Conservation (phyloP, 2,113 vertebrate species). For the Paraplagusia blochii region DNA sequence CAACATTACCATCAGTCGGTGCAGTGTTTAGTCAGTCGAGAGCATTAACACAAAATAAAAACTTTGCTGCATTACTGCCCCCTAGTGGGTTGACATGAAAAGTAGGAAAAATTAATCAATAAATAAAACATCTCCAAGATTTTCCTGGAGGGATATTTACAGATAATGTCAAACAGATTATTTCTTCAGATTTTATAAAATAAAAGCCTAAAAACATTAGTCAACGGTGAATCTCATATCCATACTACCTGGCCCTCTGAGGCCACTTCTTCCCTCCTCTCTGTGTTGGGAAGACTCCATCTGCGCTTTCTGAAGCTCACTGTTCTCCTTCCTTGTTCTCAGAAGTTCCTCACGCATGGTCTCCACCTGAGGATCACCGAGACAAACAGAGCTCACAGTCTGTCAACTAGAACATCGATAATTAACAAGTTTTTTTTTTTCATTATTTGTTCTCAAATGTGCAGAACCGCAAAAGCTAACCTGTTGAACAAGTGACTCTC, state of each 20-base stretch:
- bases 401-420: background rate
- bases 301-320: constrained; percentile 73
- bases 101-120: too few species aligned
- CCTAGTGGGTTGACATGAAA: too few species aligned
- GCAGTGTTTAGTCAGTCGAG: too few species aligned
- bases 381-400: constrained; percentile 14
- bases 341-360: constrained; percentile 81
- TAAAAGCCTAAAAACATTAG: too few species aligned
- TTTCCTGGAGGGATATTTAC: too few species aligned
- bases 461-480: constrained; percentile 64
- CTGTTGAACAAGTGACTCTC: constrained; percentile 84
- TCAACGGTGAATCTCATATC: background rate
- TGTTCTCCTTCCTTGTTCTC: constrained; percentile 78
- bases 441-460: constrained; percentile 17
- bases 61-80: too few species aligned
- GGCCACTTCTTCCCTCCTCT: constrained; percentile 68
- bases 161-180: too few species aligned
- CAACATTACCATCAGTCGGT: too few species aligned
- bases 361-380: constrained; percentile 77
- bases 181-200: too few species aligned
- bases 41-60: too few species aligned
- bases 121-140: too few species aligned
- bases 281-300: constrained; percentile 68
- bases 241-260: constrained; percentile 57
- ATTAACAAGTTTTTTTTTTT: constrained; percentile 2